Evolutionary conservation across 2,888 invertebrate genomes (phyloP), one percentile per base, ranked within the genome.

Genomic region (Caenorhabditis sp.): DNA sequence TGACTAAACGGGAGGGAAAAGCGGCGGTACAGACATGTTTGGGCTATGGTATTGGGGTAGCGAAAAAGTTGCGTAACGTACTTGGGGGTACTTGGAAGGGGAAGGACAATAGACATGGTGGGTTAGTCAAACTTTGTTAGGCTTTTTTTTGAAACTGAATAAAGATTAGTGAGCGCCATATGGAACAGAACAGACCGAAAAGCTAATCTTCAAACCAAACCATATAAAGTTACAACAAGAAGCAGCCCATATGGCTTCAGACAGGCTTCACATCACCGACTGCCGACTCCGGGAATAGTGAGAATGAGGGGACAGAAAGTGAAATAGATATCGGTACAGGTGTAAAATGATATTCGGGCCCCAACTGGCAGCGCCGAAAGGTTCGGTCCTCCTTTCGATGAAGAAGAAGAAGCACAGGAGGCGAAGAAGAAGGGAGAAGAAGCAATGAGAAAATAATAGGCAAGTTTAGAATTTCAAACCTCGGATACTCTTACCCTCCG

Each of bases 281-380:
- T n/a, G n/a, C n/a, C n/a, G n/a, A n/a, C n/a, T n/a, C n/a, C n/a
- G n/a, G n/a, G n/a, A n/a, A n/a, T 30, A 9, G 9, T 35, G 35
- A 3, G 4, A 9, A n/a, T n/a, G 30, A 30, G 56, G 20, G 56
- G 24, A 43, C 20, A 13, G 27, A 15, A 11, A 41, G 46, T 62
- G 71, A 62, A 71, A 71, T 62, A 62, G 62, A 71, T 71, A 71
- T 62, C 55, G 62, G 71, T 62, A 71, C 71, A 70, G 70, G 70
- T 70, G 70, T 71, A 71, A 62, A 62, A 62, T 62, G 71, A 71
- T 62, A 71, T 66, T 66, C 56, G 56, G 56, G 55, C 56, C 56
- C 48, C 55, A 43, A 20, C 63, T 46, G 39, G 30, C 62, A 50
- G 39, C n/a, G n/a, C 48, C 46, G 35, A 48, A 66, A 66, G 65